Conservation (phyloP, 1,140 invertebrate species). For the Cherax destructor region DNA sequence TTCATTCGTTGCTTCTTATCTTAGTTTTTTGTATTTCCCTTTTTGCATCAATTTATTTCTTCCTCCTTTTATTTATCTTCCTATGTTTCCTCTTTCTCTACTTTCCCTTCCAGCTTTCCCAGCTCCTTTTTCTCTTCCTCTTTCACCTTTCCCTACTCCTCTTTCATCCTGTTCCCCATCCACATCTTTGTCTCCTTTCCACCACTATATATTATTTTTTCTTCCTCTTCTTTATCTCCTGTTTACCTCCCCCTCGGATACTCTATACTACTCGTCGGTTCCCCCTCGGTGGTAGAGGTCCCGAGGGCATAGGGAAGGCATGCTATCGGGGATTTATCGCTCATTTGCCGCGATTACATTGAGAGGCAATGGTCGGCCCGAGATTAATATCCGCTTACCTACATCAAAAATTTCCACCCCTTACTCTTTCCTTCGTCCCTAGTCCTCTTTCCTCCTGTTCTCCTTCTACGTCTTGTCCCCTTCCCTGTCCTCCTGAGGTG, state of each 20-base stretch:
- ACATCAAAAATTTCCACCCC: too few relatives aligned
- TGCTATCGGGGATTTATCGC: conserved; percentile 39
- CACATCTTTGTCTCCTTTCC: background rate
- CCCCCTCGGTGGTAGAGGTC: background rate
- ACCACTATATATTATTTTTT: background rate
- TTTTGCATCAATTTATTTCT: background rate
- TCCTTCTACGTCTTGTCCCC: background rate
- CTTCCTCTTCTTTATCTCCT: background rate
- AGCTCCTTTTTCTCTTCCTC: background rate
- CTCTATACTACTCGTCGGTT: background rate
- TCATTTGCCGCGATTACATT: conserved; percentile 46
- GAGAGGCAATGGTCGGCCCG: background rate
- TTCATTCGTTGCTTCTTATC: too few relatives aligned
- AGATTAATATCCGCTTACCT: background rate
- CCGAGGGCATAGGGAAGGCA: background rate
- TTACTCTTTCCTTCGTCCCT: background rate
- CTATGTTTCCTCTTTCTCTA: background rate
- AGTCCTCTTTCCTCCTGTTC: background rate
- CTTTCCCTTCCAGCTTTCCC: too few relatives aligned
- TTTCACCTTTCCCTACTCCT: background rate
- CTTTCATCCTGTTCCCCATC: background rate
- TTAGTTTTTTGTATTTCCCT: background rate
- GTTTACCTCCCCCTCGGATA: background rate
- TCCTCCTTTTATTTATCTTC: too few relatives aligned
- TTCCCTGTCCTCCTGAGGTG: background rate